Evolutionary conservation across 2,888 invertebrate species (phyloP).

Genomic region (Drosophila lacicola): DNA sequence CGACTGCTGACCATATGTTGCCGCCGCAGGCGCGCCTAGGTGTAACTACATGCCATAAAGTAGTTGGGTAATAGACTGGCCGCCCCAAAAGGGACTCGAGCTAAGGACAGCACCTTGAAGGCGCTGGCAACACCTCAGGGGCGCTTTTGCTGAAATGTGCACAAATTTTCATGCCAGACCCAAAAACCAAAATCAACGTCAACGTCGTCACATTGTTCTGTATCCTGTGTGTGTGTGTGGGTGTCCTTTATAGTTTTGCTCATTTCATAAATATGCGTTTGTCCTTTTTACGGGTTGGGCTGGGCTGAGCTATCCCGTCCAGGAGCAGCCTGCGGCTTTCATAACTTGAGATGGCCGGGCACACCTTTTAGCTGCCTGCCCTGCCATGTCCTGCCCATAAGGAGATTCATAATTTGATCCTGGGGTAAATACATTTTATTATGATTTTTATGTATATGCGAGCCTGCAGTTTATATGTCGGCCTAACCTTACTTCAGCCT

Average conservation of each 20-base stretch:
- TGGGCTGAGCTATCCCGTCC: constrained; percentile 5
- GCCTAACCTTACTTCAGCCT: constrained; percentile 36
- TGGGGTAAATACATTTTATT: constrained; percentile 84
- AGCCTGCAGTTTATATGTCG: constrained; percentile 73
- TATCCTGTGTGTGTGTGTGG: constrained; percentile 25
- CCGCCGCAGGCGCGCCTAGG: constrained; percentile 74
- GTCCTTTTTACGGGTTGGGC: constrained; percentile 68
- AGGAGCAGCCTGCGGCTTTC: constrained; percentile 72
- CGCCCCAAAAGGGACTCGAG: constrained; percentile 60
- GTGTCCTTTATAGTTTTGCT: constrained; percentile 76
- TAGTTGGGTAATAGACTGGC: constrained; percentile 74
- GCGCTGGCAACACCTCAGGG: constrained; percentile 69
- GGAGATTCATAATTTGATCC: constrained; percentile 84
- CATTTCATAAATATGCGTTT: constrained; percentile 80
- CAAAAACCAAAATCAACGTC: constrained; percentile 69
- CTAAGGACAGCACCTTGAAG: constrained; percentile 54
- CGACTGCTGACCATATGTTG: constrained; percentile 72
- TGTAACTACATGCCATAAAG: constrained; percentile 80
- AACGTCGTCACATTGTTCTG: constrained; percentile 77
- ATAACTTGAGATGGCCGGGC: constrained; percentile 65
- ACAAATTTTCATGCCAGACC: constrained; percentile 74
- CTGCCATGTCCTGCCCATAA: constrained; percentile 57
- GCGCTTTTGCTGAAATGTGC: constrained; percentile 78
- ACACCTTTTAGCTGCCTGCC: constrained; percentile 71
- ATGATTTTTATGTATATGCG: constrained; percentile 78